Evolutionary conservation across 53 echinoderm and acorn worm species (phyloP), one percentile per base, ranked within the genome.

Genomic region (Hippasteria phrygiana): DNA sequence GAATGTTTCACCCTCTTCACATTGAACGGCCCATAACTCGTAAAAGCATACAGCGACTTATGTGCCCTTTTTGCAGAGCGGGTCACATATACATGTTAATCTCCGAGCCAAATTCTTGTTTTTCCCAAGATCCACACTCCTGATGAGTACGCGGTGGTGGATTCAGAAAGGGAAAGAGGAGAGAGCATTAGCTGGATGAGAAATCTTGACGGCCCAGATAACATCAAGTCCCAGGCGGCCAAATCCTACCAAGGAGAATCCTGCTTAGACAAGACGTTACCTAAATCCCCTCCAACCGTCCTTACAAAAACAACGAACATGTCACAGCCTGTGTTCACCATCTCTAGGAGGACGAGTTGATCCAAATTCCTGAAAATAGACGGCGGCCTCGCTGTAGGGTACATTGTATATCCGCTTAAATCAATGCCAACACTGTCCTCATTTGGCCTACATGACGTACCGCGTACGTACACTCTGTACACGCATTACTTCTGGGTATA

Each of bases 241-340:
- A 13, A 67, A 36, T 67, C 69, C 34, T 5, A 3, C 22, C 37
- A 2, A 67, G 69, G 32, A 8, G n/a, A 14, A 33, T 36, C 11
- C 69, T 67, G 69, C 69, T 67, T 67, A 3, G 33, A 67, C 34
- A 67, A 67, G 69, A 35, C 33, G 69, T 67, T 67, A 67, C 69
- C 69, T 67, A 67, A 67, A 67, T 67, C 33, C 22, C 73, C 71
- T 71, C 43, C 1, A 67, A 73, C 73, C 73, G n/a, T 73, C 38
- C 42, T 34, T 34, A 8, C 18, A 8, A 18, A 73, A 73, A 73
- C 73, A 73, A 11, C 73, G 22, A 34, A 73, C 73, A 73, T 2
- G 40, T 10, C 73, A 2, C 4, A 10, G 20, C 24, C 69, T 17
- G 36, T 71, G 39, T 39, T 71, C 39, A 17, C 39, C 26, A 12